phyloP scores from a whole-genome alignment of 2,797 vertebrate genomes.

The Rhinogobio ventralis region DNA sequence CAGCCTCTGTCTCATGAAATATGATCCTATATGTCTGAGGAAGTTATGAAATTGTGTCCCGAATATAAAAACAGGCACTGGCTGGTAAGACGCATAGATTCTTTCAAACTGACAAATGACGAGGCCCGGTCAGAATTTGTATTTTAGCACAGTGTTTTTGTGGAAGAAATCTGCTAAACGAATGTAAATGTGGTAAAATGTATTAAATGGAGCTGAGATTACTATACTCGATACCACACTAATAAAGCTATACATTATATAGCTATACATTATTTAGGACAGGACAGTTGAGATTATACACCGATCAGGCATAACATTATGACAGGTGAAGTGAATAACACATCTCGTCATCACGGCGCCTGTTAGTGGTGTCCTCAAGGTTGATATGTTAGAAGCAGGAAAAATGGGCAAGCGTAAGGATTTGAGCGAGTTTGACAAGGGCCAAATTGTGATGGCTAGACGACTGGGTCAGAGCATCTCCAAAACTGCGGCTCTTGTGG shows the following conservation, averaged over 20 bases:
- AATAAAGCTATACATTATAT: neutral
- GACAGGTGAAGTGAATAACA: too few species aligned
- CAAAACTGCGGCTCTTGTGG: too few species aligned
- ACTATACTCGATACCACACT: neutral
- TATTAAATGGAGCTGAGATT: neutral
- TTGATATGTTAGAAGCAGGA: too few species aligned
- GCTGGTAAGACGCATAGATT: neutral
- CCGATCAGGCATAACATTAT: too few species aligned
- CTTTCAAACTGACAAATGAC: neutral
- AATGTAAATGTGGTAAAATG: neutral
- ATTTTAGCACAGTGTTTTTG: neutral
- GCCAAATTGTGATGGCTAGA: too few species aligned
- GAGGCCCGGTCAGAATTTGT: neutral
- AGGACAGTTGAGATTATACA: too few species aligned
- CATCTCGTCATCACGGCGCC: too few species aligned
- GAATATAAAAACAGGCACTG: conserved; percentile 22
- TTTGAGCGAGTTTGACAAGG: too few species aligned
- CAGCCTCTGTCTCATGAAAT: conserved; percentile 37
- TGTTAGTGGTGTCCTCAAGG: too few species aligned
- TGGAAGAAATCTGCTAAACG: neutral
- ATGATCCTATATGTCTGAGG: conserved; percentile 14
- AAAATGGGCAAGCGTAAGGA: too few species aligned
- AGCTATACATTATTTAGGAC: too few species aligned
- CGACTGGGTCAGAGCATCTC: too few species aligned
- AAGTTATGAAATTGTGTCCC: conserved; percentile 20